phyloP scores from a whole-genome alignment of 2,888 invertebrate genomes.

The Idaea aversata region DNA sequence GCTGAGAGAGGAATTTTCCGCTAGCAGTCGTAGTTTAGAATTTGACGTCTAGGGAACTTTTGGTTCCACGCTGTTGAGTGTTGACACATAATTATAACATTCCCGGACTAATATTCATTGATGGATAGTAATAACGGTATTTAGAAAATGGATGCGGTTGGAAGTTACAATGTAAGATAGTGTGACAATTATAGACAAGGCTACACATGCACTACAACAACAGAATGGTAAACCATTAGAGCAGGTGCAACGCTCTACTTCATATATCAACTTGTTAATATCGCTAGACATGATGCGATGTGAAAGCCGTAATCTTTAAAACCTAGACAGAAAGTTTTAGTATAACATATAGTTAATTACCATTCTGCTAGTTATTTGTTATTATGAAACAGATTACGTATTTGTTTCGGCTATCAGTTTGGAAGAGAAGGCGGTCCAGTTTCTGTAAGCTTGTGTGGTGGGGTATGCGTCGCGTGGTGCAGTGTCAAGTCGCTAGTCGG shows the following conservation, averaged over 20 bases:
- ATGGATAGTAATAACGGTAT: no score
- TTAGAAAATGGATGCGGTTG: no score
- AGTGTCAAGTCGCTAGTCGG: conserved; percentile 43
- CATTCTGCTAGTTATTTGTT: not conserved
- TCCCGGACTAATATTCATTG: no score
- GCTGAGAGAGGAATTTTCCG: not conserved
- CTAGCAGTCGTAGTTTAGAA: not conserved
- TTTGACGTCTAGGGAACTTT: not conserved
- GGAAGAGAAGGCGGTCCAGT: conserved; percentile 26
- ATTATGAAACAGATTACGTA: conserved; percentile 1
- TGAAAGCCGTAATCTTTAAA: conserved; percentile 1
- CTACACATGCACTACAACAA: not conserved
- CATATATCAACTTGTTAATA: conserved; percentile 15
- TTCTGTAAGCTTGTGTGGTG: conserved; percentile 30
- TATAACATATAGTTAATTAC: not conserved
- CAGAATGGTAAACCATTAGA: conserved; percentile 19
- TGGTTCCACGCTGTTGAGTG: not conserved
- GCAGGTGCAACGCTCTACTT: conserved; percentile 21
- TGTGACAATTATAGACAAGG: no score
- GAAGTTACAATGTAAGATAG: no score
- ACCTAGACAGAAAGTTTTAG: conserved; percentile 1
- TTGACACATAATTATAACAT: not conserved
- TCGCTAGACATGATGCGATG: conserved; percentile 4
- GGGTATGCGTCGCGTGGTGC: conserved; percentile 38
- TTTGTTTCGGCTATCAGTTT: not conserved